Evolutionary conservation across 1,140 invertebrate genomes (phyloP), one percentile per base, ranked within the genome.

Genomic region (Caligus rogercresseyi): DNA sequence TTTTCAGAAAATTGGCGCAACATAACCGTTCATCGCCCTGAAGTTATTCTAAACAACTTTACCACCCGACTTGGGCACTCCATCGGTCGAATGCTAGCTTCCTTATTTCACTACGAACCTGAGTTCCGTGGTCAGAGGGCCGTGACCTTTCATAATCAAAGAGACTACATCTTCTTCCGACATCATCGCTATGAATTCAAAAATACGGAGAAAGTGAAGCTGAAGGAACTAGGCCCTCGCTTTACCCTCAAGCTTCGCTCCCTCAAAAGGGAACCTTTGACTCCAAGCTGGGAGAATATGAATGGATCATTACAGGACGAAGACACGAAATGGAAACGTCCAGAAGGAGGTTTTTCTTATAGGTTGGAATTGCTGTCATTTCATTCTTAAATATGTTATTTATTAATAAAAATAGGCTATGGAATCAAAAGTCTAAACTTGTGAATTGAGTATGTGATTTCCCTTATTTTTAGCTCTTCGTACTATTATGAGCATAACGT

Each of bases 91-190:
- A 90, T 98, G 87, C 76, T 98, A 54, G 88, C 89, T n/a, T 85
- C 90, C 0, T 72, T 98, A 13, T 99, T 98, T 75, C 93, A 97
- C 72, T 90, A 92, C 75, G 82, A 93, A 70, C 93, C 95, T 0
- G 81, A 98, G 70, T 98, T 95, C 73, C 81, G 83, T 68, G 93
- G 93, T 1, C 78, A 92, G 16, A 78, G 93, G 66, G 91, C 84
- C 1, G 88, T 94, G 15, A 97, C 95, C 15, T 97, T 98, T 72
- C 95, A 98, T 73, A 98, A 98, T 77, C 95, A 98, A 72, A 78
- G 95, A 65, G 95, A 98, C 77, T 99, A 93, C 69, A 93, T 99
- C 69, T 99, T 98, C 74, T 96, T 98, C 70, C 80, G 95, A 60
- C 92, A 98, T 75, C 94, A 98, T 67, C 89, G 87, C 66, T 98